These are phyloP conservation scores for Silurus meridionalis DNA, from an alignment of 2,113 vertebrate genomes.

Conservation along the genomic window DNA sequence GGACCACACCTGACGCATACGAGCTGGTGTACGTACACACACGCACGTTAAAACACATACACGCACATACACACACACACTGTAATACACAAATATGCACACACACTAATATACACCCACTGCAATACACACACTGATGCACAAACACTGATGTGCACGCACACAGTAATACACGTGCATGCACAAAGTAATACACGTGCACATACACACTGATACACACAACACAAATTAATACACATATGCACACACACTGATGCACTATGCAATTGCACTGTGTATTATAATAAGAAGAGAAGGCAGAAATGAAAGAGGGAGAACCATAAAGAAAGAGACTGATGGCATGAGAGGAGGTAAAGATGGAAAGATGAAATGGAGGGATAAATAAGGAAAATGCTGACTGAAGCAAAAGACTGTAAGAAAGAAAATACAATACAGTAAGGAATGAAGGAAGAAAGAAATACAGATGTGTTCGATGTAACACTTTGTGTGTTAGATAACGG, in stretches of 20 bases:
- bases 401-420: neutral
- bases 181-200: neutral
- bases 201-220: neutral
- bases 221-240: neutral
- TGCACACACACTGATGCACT: neutral
- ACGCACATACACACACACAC: neutral
- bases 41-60: neutral
- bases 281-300: neutral
- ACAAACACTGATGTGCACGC: conserved; percentile 59
- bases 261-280: neutral
- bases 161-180: neutral
- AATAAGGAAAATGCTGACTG: no score
- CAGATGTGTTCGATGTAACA: no score
- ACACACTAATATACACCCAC: no score
- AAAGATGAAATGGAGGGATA: neutral
- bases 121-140: no score
- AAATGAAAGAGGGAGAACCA: neutral
- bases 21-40: conserved; percentile 85
- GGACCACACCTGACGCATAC: conserved; percentile 94
- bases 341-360: neutral
- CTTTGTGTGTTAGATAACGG: no score
- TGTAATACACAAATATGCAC: no score
- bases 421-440: neutral
- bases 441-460: neutral
- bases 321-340: neutral